Evolutionary conservation across 2,797 vertebrate species (phyloP).

Genomic region (Emydoidea blandingii): DNA sequence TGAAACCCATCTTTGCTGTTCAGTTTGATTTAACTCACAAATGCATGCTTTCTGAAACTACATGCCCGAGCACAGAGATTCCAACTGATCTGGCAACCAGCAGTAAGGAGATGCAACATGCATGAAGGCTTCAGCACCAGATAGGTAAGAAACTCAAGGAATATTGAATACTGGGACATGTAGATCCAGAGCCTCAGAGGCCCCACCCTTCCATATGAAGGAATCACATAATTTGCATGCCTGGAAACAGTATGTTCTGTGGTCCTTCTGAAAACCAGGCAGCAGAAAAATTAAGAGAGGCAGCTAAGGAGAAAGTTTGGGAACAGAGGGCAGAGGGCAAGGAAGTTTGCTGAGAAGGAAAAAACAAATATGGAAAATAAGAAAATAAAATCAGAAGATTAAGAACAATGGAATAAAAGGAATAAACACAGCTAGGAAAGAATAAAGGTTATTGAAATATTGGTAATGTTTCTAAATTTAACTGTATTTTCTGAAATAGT

Average conservation of each 20-base stretch:
- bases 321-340: not conserved
- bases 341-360: not conserved
- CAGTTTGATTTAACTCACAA: not conserved
- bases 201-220: not conserved
- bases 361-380: fast-evolving
- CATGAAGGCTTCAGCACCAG: not conserved
- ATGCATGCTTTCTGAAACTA: not conserved
- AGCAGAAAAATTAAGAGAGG: not conserved
- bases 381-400: fast-evolving
- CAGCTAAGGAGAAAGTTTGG: not conserved
- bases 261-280: not conserved
- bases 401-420: not conserved
- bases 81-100: not conserved
- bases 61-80: fast-evolving
- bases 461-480: not conserved
- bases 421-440: not conserved
- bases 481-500: not conserved
- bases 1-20: not conserved
- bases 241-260: not conserved
- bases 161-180: not conserved
- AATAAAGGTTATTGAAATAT: not conserved
- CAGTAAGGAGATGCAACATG: not conserved
- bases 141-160: not conserved
- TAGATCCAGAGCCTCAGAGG: not conserved
- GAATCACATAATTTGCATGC: not conserved